Evolutionary conservation across 2,888 invertebrate species (phyloP), one percentile per base, ranked within the genome.

Genomic region (Metalampra italica): DNA sequence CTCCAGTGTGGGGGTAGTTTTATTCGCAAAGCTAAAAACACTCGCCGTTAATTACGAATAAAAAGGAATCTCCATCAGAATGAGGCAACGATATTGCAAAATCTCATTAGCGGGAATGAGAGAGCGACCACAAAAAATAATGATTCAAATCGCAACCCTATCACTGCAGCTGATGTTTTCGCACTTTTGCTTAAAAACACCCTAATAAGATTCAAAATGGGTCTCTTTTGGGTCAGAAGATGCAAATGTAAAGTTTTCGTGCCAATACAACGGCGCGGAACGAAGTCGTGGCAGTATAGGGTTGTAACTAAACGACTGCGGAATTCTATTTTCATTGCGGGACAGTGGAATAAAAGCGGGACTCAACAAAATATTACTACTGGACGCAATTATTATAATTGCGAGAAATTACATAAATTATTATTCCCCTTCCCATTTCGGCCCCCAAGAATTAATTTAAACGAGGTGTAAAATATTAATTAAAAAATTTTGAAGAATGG

Each of bases 101-200:
- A 77, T 76, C 79, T 80, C 79, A 79, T 81, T 79, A 79, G 72
- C 57, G 58, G 41, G 62, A 72, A 75, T 66, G 74, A 64, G 72
- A 68, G 63, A 64, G 62, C 59, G 67, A 64, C 71, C 67, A 75
- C 79, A 77, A 78, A 79, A 80, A 80, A 81, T 78, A 79, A 81
- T 75, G 77, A 76, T 68, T 65, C 68, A 60, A 70, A 56, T 53
- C 52, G 42, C 52, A 45, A 48, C 52, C 45, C 49, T 50, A 48
- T 49, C 47, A 39, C 43, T 45, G 46, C 11, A 32, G 5, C 43
- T 38, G 30, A 45, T 45, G 51, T 11, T 11, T 15, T 7, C 15
- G 1, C 14, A 15, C 9, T 8, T 29, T n/a, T n/a, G 15, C 7
- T 11, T 29, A 42, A n/a, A 29, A 42, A 8, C 12, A 11, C 34